These are phyloP conservation scores for Eristalis pertinax DNA, from an alignment of 2,888 invertebrate species.

Conservation along the genomic window DNA sequence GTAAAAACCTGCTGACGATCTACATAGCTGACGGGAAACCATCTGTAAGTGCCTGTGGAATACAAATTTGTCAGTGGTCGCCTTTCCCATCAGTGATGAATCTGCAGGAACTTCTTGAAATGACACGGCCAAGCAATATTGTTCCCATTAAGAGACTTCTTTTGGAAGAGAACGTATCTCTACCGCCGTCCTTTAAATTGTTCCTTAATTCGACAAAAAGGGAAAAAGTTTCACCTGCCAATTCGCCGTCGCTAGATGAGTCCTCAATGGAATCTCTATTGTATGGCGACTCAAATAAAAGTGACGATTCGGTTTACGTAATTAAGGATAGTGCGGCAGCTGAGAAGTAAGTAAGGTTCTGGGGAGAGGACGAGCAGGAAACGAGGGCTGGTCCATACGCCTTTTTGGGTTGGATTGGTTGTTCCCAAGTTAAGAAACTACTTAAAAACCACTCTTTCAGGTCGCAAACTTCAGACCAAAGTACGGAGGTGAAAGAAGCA, in stretches of 20 bases:
- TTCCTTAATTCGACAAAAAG: not conserved
- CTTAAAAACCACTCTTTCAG: no score
- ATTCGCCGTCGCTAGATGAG: not conserved
- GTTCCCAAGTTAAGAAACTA: no score
- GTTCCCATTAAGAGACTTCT: slow-evolving; percentile 27
- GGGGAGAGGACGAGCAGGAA: no score
- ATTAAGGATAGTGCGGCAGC: not conserved
- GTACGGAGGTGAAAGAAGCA: no score
- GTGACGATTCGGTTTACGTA: not conserved
- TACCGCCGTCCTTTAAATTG: slow-evolving; percentile 31
- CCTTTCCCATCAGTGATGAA: slow-evolving; percentile 55
- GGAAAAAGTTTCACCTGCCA: not conserved
- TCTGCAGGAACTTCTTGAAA: slow-evolving; percentile 40
- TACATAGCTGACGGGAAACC: slow-evolving; percentile 39
- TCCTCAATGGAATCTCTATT: not conserved
- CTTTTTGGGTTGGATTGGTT: no score
- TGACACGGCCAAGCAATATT: slow-evolving; percentile 38
- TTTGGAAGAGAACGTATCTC: not conserved
- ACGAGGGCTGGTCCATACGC: no score
- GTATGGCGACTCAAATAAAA: slow-evolving; percentile 1
- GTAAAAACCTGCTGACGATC: slow-evolving; percentile 19
- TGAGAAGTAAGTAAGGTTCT: no score
- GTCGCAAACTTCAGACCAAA: no score
- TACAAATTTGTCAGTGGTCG: slow-evolving; percentile 51
- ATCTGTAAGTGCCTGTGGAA: slow-evolving; percentile 18